Evolutionary conservation across 2,797 vertebrate genomes (phyloP).

Genomic region (Pangasius macronema): DNA sequence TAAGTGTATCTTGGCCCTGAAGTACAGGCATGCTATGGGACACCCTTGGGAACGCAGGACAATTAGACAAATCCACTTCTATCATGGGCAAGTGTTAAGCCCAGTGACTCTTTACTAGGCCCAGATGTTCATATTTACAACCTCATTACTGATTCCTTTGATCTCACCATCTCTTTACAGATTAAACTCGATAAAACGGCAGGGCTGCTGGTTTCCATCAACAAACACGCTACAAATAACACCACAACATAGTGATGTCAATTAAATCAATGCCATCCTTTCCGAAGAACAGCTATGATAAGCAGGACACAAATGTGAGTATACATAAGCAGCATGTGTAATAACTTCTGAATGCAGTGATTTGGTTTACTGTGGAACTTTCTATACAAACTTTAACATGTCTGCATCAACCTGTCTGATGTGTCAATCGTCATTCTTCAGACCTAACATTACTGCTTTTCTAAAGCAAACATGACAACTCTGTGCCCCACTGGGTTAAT

Average conservation of each 20-base stretch:
- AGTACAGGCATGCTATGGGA: conserved; percentile 22
- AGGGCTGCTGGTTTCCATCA: conserved; percentile 36
- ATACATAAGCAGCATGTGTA: conserved; percentile 8
- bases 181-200: conserved; percentile 42
- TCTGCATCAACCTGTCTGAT: background rate
- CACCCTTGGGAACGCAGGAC: background rate
- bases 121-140: conserved; percentile 56
- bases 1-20: conserved; percentile 37
- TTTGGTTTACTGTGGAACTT: background rate
- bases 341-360: conserved; percentile 10
- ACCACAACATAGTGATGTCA: background rate
- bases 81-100: background rate
- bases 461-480: background rate
- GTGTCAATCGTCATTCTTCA: background rate
- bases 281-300: background rate
- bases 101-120: conserved; percentile 33
- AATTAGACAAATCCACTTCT: conserved; percentile 4
- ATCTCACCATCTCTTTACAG: conserved; percentile 39
- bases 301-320: background rate
- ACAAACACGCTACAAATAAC: conserved; percentile 40
- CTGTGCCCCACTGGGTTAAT: background rate
- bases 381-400: background rate
- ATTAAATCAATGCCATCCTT: conserved; percentile 3
- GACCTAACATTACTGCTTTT: background rate
- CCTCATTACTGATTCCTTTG: conserved; percentile 57